phyloP scores from a whole-genome alignment of 2,888 invertebrate species.

The Anagyrus pseudococci region DNA sequence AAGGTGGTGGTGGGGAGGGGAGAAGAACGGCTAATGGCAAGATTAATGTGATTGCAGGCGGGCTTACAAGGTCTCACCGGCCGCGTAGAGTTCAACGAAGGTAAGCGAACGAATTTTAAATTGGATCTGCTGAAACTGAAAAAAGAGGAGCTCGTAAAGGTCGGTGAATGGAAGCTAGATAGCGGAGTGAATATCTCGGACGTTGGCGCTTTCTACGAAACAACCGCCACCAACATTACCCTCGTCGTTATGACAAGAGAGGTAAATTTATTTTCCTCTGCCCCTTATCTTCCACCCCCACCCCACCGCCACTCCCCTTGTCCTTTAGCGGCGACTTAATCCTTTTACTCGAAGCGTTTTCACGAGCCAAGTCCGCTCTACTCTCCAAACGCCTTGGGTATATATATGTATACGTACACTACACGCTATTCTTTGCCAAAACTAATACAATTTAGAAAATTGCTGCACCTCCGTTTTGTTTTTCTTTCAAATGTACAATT shows the following conservation, averaged over 20 bases:
- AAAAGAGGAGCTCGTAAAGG: constrained; percentile 78
- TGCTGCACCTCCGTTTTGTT: no score
- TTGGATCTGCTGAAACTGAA: constrained; percentile 84
- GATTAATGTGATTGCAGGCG: constrained; percentile 65
- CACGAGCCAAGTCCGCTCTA: constrained; percentile 20
- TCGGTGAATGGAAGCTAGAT: constrained; percentile 82
- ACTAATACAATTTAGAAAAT: no score
- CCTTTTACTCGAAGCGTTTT: constrained; percentile 23
- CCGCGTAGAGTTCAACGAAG: constrained; percentile 84
- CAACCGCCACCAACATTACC: constrained; percentile 83
- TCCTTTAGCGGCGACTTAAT: constrained; percentile 13
- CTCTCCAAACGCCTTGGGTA: no score
- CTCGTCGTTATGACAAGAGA: constrained; percentile 89
- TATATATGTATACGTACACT: no score
- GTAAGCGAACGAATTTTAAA: constrained; percentile 82
- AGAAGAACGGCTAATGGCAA: no score
- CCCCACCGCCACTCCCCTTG: no score
- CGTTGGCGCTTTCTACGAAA: constrained; percentile 84
- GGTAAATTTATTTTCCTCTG: constrained; percentile 65
- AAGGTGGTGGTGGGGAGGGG: no score
- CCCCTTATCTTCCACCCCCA: neutral
- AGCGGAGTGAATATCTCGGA: constrained; percentile 83
- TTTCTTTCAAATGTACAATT: no score
- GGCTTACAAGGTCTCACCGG: constrained; percentile 88
- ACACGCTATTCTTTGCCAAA: no score